Evolutionary conservation across 2,888 invertebrate species (phyloP).

Genomic region (Xanthia togata): DNA sequence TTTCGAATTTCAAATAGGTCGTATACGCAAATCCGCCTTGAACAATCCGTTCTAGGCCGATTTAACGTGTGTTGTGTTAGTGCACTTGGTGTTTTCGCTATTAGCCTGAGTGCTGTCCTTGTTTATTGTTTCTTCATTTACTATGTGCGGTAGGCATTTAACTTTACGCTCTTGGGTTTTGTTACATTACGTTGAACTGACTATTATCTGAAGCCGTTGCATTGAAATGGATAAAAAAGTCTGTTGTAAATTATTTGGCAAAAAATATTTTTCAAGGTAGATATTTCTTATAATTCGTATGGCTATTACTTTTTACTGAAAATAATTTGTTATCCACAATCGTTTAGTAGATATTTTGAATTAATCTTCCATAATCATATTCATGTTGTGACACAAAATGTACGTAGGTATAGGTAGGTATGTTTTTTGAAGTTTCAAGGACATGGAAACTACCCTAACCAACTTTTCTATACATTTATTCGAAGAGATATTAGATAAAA

Average conservation of each 20-base stretch:
- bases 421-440: background rate
- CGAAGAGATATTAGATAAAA: constrained; percentile 11
- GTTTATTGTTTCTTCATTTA: constrained; percentile 1
- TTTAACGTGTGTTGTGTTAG: constrained; percentile 52
- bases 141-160: background rate
- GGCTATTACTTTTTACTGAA: background rate
- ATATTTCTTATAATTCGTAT: background rate
- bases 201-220: background rate
- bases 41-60: constrained; percentile 66
- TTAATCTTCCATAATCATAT: background rate
- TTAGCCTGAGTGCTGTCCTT: constrained; percentile 25
- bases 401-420: background rate
- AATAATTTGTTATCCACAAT: background rate
- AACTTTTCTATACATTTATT: constrained; percentile 1
- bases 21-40: constrained; percentile 57
- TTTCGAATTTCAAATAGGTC: constrained; percentile 37
- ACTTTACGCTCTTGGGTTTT: background rate
- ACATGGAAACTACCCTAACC: background rate
- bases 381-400: background rate
- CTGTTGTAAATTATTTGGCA: background rate
- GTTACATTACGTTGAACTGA: background rate
- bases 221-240: background rate
- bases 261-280: background rate
- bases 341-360: background rate
- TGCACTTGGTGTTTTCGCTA: constrained; percentile 48